Evolutionary conservation across 2,888 invertebrate genomes (phyloP).

Genomic region (Graphium colonna): DNA sequence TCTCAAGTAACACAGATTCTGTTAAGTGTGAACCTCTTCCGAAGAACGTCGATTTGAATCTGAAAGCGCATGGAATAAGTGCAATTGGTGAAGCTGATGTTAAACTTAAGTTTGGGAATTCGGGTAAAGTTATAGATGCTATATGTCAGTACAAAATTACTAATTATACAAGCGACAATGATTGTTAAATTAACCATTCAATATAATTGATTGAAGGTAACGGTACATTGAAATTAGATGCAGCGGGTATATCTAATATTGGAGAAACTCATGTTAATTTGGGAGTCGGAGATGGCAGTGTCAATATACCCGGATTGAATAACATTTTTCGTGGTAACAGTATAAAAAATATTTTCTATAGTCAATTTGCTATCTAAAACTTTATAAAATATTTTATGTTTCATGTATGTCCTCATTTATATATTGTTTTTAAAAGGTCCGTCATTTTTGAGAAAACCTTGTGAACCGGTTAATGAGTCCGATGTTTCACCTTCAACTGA

Average conservation of each 20-base stretch:
- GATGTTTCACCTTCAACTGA: background rate
- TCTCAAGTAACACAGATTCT: constrained; percentile 16
- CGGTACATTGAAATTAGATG: constrained; percentile 48
- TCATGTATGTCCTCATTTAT: too few relatives aligned
- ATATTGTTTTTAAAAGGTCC: background rate
- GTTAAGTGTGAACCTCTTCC: constrained; percentile 39
- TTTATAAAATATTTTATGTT: background rate
- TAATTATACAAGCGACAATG: background rate
- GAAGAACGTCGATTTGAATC: constrained; percentile 44
- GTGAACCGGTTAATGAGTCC: constrained; percentile 4
- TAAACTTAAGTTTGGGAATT: constrained; percentile 45
- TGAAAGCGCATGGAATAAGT: constrained; percentile 52
- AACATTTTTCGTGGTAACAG: constrained; percentile 52
- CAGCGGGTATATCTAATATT: constrained; percentile 61
- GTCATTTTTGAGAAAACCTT: constrained; percentile 12
- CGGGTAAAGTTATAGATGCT: constrained; percentile 38
- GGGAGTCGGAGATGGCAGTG: constrained; percentile 41
- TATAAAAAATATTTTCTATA: background rate
- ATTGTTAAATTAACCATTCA: too few relatives aligned
- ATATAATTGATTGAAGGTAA: constrained; percentile 42
- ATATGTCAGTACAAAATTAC: background rate
- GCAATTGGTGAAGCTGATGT: constrained; percentile 53
- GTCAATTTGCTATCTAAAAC: background rate
- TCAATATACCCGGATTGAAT: constrained; percentile 51
- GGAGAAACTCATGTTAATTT: constrained; percentile 52